These are phyloP conservation scores for Limnodromus scolopaceus DNA, from an alignment of 2,797 vertebrate genomes.

Conservation along the genomic window DNA sequence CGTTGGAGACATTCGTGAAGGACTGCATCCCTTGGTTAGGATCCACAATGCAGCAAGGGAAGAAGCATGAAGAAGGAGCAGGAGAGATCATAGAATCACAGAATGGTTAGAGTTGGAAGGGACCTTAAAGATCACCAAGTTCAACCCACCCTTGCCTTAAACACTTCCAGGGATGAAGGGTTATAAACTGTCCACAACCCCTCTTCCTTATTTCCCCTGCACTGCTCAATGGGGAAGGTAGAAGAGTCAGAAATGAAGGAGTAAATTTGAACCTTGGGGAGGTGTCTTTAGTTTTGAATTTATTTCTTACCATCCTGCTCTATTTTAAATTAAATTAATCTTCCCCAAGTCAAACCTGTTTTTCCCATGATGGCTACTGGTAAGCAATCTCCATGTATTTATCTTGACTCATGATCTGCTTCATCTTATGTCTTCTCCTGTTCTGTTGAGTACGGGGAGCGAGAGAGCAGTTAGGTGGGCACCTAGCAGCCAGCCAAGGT, in stretches of 20 bases:
- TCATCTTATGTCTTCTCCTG: background rate
- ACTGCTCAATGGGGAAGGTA: fast-evolving
- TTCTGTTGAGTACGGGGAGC: background rate
- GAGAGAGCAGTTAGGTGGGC: background rate
- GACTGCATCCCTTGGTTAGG: background rate
- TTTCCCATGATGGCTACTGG: background rate
- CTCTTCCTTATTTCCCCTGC: too few species aligned
- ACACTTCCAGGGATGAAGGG: background rate
- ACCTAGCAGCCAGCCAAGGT: background rate
- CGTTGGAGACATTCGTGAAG: background rate
- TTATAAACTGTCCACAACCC: background rate
- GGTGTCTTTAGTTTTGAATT: background rate
- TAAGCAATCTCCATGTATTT: background rate
- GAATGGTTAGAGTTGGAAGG: too few species aligned
- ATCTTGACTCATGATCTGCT: background rate
- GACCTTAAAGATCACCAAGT: too few species aligned
- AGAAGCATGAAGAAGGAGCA: fast-evolving
- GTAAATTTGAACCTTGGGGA: background rate
- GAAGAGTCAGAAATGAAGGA: background rate
- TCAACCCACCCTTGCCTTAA: too few species aligned
- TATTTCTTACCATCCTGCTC: background rate
- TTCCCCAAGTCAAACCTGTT: background rate
- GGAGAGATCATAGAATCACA: background rate
- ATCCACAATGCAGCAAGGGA: fast-evolving
- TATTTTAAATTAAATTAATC: background rate